phyloP scores from a whole-genome alignment of 1,140 invertebrate genomes.

The Temnothorax curvispinosus region DNA sequence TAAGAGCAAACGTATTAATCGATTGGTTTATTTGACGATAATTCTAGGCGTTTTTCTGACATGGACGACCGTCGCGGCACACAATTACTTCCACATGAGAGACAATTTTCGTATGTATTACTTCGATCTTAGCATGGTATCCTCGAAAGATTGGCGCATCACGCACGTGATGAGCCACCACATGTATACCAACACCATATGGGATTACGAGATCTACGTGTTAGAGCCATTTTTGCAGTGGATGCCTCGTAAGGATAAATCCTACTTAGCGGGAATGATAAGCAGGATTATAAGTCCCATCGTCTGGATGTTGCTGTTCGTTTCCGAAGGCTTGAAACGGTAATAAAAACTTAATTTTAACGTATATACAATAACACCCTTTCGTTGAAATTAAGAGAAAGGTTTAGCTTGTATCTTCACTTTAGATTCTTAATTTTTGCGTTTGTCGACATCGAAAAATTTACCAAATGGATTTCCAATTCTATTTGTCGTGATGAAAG shows the following conservation, averaged over 20 bases:
- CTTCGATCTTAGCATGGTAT: constrained; percentile 90
- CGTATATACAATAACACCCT: too few relatives aligned
- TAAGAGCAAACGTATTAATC: background rate
- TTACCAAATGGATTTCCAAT: background rate
- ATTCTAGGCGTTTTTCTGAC: constrained; percentile 87
- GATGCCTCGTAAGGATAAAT: constrained; percentile 86
- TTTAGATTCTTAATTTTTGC: background rate
- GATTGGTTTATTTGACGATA: background rate
- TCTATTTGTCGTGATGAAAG: background rate
- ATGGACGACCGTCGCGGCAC: constrained; percentile 87
- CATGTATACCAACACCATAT: constrained; percentile 91
- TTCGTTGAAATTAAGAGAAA: background rate
- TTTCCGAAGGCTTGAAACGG: constrained; percentile 84
- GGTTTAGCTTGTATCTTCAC: background rate
- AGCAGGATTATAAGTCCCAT: constrained; percentile 86
- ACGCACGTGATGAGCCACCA: constrained; percentile 93
- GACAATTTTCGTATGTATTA: constrained; percentile 94
- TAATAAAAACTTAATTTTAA: constrained; percentile 67
- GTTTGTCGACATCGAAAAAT: background rate
- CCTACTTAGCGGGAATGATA: constrained; percentile 81
- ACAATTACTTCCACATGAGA: constrained; percentile 94
- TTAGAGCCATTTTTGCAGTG: constrained; percentile 91
- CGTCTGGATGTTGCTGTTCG: constrained; percentile 83
- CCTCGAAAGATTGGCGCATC: constrained; percentile 91
- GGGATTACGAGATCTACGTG: constrained; percentile 91